Evolutionary conservation across 2,797 vertebrate species (phyloP).

Genomic region (Chrysocyon brachyurus): DNA sequence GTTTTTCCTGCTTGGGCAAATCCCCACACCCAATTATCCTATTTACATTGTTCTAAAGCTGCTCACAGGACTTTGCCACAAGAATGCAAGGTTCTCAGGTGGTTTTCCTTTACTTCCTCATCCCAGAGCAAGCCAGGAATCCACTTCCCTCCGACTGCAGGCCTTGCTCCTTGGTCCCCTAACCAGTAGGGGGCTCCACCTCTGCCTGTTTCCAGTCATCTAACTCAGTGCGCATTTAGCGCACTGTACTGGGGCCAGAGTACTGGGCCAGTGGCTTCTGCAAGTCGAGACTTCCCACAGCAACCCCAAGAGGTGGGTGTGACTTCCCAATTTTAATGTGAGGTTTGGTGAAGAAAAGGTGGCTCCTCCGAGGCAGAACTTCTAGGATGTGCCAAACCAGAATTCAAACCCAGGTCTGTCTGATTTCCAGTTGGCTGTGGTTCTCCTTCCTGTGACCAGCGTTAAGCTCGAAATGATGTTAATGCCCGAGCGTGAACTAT

Average conservation of each 20-base stretch:
- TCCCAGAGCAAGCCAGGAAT: not conserved
- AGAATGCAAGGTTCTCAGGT: conserved; percentile 38
- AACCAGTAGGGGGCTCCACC: not conserved
- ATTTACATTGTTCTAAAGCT: conserved; percentile 46
- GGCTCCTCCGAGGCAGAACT: not conserved
- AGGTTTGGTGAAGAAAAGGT: not conserved
- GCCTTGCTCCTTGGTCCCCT: not conserved
- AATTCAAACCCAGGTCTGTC: conserved; percentile 48
- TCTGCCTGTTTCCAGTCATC: not conserved
- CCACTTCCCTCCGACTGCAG: not conserved
- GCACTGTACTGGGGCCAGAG: too few species aligned
- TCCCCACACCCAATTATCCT: not conserved
- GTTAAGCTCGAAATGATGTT: conserved; percentile 31
- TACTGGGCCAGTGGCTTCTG: not conserved
- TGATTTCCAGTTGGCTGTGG: not conserved
- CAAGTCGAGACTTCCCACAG: not conserved
- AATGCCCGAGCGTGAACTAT: not conserved
- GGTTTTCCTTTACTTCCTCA: conserved; percentile 5
- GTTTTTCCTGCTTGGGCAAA: conserved; percentile 3
- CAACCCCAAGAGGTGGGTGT: not conserved
- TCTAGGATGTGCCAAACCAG: not conserved
- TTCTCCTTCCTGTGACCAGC: not conserved
- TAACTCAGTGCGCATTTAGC: not conserved
- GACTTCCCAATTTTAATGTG: not conserved
- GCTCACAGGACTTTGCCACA: conserved; percentile 34